A percentile compares a stretch with the other conserved stretches of the same genome.
Evolutionary conservation across 2,797 vertebrate genomes (phyloP).

Genomic region (Botia almorhae): DNA sequence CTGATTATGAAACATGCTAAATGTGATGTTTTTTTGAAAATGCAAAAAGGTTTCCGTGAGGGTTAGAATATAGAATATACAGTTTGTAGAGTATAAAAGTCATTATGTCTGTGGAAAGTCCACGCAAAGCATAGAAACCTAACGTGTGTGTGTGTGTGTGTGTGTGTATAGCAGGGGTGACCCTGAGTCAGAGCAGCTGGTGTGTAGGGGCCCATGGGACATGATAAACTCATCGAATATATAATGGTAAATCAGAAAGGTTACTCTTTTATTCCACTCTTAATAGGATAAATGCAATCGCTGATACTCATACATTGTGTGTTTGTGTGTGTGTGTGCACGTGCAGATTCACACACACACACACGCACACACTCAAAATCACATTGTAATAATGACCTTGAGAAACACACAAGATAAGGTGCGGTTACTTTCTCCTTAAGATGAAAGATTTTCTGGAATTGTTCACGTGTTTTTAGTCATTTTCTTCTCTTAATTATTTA

Average conservation of each 20-base stretch:
- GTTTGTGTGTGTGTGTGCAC: neutral
- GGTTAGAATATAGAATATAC: too few relatives aligned
- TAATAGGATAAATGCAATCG: neutral
- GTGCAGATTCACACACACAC: constrained; percentile 3
- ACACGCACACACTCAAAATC: constrained; percentile 14
- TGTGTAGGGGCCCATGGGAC: constrained; percentile 43
- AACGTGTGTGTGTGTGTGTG: neutral
- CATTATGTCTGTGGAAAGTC: too few relatives aligned
- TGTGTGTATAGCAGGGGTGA: constrained; percentile 43
- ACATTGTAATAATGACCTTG: constrained; percentile 40
- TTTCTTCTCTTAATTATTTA: neutral
- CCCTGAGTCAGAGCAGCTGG: constrained; percentile 53
- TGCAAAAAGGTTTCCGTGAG: too few relatives aligned
- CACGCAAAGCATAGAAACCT: too few relatives aligned
- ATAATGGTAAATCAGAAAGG: constrained; percentile 43
- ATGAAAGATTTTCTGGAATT: neutral
- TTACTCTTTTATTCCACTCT: constrained; percentile 10
- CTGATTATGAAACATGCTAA: too few relatives aligned
- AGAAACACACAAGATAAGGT: constrained; percentile 14
- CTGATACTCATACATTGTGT: neutral
- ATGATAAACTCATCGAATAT: constrained; percentile 40
- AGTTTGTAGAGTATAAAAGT: too few relatives aligned
- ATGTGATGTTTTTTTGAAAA: too few relatives aligned
- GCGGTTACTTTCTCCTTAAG: neutral
- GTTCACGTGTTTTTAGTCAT: neutral